Percentiles rank a stretch among this genome's conserved stretches.
Evolutionary conservation across 2,113 vertebrate species (phyloP).

Genomic region (Oncorhynchus masou): DNA sequence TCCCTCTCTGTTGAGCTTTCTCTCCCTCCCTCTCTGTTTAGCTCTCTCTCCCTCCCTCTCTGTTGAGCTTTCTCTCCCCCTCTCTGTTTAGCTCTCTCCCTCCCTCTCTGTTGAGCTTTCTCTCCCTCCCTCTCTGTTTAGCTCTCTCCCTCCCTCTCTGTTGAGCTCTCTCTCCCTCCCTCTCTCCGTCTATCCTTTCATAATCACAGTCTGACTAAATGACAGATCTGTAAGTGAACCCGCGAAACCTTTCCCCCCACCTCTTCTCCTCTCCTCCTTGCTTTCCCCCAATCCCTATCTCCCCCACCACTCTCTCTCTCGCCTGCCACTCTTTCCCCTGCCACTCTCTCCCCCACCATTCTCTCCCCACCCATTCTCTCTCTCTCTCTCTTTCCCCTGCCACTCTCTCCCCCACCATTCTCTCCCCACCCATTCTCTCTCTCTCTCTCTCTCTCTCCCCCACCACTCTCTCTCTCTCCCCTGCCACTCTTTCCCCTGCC

Average conservation of each 20-base stretch:
- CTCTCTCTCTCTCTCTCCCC: not conserved
- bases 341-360: too few relatives aligned
- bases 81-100: not conserved
- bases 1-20: not conserved
- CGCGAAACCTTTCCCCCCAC: not conserved
- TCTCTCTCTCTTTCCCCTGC: too few relatives aligned
- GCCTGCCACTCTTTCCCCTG: too few relatives aligned
- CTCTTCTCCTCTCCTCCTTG: not conserved
- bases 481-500: too few relatives aligned
- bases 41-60: not conserved
- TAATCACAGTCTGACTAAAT: conserved; percentile 8
- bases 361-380: too few relatives aligned
- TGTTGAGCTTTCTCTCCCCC: not conserved
- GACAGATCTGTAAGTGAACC: conserved; percentile 13
- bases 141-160: too few relatives aligned
- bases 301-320: too few relatives aligned
- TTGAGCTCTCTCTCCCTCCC: not conserved
- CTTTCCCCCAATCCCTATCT: not conserved
- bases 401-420: too few relatives aligned
- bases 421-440: too few relatives aligned
- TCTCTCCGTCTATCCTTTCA: not conserved
- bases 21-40: not conserved
- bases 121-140: too few relatives aligned
- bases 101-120: not conserved
- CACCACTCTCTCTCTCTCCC: not conserved